Evolutionary conservation across 2,888 invertebrate species (phyloP).

Genomic region (Philereme transversata): DNA sequence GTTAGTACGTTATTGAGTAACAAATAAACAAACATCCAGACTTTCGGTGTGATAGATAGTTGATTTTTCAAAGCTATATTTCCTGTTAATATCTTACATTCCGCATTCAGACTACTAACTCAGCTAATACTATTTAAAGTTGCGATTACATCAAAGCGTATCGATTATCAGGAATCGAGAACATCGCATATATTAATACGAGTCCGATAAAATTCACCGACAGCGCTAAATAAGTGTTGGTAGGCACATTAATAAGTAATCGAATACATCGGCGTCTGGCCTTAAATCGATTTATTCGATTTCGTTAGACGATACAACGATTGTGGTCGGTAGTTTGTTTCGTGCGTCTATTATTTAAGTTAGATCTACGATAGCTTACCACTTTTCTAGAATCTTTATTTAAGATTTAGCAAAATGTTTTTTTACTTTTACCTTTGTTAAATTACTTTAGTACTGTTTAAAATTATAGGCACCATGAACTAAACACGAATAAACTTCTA

Average conservation of each 20-base stretch:
- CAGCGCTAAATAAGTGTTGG: constrained; percentile 76
- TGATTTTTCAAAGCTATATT: no score
- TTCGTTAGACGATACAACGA: constrained; percentile 53
- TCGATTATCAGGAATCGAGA: constrained; percentile 62
- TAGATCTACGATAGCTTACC: neutral
- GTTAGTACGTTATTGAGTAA: no score
- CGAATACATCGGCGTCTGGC: constrained; percentile 73
- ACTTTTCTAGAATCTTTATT: no score
- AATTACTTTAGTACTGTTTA: no score
- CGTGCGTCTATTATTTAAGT: constrained; percentile 7
- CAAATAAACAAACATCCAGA: no score
- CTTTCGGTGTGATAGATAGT: no score
- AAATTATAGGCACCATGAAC: no score
- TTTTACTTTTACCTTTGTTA: no score
- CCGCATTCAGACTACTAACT: constrained; percentile 7
- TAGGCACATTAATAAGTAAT: constrained; percentile 77
- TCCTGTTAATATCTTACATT: neutral
- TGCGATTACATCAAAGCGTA: constrained; percentile 59
- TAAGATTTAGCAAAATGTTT: no score
- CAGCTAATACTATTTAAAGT: constrained; percentile 26
- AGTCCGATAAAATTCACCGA: constrained; percentile 68
- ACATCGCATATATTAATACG: constrained; percentile 64
- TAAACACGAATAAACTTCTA: no score
- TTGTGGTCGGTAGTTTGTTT: constrained; percentile 42
- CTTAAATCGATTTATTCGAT: constrained; percentile 63